Percentiles rank a stretch among this genome's conserved stretches.
Evolutionary conservation across 2,797 vertebrate species (phyloP).

Genomic region (Cuniculus paca): DNA sequence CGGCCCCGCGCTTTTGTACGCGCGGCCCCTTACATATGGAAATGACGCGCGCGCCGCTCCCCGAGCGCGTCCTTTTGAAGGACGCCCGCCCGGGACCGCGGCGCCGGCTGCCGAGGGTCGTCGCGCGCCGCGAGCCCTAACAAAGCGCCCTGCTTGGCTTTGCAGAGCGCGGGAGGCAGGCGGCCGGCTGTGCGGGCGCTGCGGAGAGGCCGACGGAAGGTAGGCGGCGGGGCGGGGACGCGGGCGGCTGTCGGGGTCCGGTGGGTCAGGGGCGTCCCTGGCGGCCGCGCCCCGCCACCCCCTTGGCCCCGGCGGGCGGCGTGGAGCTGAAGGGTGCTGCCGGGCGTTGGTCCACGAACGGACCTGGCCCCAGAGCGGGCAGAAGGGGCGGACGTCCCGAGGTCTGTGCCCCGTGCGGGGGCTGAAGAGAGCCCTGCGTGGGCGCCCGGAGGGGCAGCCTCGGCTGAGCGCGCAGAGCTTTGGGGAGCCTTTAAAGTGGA

Average conservation of each 20-base stretch:
- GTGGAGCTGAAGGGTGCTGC: background rate
- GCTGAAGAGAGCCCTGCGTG: background rate
- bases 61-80: constrained; percentile 57
- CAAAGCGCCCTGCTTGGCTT: constrained; percentile 72
- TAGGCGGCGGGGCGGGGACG: constrained; percentile 22
- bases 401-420: background rate
- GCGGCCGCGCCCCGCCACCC: background rate
- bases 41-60: constrained; percentile 62
- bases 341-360: background rate
- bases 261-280: background rate
- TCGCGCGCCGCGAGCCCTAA: constrained; percentile 57
- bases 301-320: background rate
- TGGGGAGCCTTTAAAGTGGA: background rate
- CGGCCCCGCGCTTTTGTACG: constrained; percentile 10
- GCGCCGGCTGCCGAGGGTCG: constrained; percentile 59
- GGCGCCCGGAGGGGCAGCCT: background rate
- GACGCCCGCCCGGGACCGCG: constrained; percentile 52
- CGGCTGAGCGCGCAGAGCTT: background rate
- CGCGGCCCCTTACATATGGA: constrained; percentile 68
- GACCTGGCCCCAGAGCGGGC: background rate
- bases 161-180: constrained; percentile 66
- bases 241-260: background rate
- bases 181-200: constrained; percentile 51
- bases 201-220: constrained; percentile 70
- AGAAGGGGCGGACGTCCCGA: background rate